Percentiles rank a stretch among this genome's conserved stretches.
phyloP scores from a whole-genome alignment of 2,888 invertebrate species.

The Sialis fuliginosa region DNA sequence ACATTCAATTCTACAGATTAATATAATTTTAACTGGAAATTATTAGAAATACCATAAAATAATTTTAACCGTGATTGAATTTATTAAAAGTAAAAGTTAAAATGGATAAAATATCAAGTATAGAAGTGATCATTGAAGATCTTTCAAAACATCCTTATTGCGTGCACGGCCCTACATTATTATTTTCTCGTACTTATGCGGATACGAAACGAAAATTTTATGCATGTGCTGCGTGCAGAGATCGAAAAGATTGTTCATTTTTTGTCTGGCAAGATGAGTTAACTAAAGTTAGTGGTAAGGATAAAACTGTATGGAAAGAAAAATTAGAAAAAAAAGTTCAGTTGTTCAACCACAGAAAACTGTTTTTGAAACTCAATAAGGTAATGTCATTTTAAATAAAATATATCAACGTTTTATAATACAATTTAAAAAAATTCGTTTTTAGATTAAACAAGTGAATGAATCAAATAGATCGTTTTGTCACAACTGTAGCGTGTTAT shows the following conservation, averaged over 20 bases:
- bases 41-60: no score
- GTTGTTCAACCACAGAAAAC: constrained; percentile 31
- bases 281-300: constrained; percentile 23
- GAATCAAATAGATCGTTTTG: constrained; percentile 39
- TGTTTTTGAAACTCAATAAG: constrained; percentile 33
- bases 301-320: constrained; percentile 30
- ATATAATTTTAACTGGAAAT: no score
- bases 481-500: constrained; percentile 39
- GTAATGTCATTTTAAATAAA: constrained; percentile 16
- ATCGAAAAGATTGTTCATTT: constrained; percentile 58
- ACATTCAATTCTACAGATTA: no score
- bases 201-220: constrained; percentile 39
- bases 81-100: neutral
- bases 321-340: constrained; percentile 27
- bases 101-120: constrained; percentile 15
- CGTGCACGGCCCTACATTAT: constrained; percentile 57
- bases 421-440: constrained; percentile 6
- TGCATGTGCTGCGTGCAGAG: constrained; percentile 71
- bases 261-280: constrained; percentile 35
- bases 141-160: constrained; percentile 48
- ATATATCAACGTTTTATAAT: no score
- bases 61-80: neutral
- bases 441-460: constrained; percentile 25
- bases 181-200: constrained; percentile 34
- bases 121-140: constrained; percentile 37